Conservation (phyloP, 2,797 vertebrate species). For the Babyrousa celebensis region DNA sequence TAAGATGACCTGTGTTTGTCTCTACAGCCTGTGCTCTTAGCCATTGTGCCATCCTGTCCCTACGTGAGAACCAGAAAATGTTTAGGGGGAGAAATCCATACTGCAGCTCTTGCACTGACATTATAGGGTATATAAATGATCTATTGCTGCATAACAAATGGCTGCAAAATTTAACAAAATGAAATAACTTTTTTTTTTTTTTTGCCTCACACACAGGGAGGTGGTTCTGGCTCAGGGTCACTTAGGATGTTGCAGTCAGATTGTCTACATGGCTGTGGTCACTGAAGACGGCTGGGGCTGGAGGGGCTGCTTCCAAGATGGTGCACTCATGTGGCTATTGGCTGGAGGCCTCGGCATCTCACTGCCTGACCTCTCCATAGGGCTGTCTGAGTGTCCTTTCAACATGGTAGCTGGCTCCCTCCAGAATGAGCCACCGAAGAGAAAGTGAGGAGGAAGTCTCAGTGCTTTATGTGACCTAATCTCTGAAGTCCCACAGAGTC, state of each 20-base stretch:
- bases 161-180: neutral
- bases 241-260: neutral
- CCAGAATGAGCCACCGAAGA: neutral
- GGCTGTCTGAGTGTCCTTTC: neutral
- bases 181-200: too few species aligned
- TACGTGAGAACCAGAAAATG: neutral
- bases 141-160: neutral
- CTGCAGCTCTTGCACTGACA: neutral
- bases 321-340: neutral
- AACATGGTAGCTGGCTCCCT: neutral
- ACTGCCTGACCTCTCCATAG: neutral
- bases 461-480: neutral
- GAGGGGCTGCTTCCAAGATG: neutral
- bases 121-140: neutral
- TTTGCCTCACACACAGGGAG: neutral
- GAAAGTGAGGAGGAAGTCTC: neutral
- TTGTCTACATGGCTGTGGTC: rapidly evolving
- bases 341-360: neutral
- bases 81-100: neutral
- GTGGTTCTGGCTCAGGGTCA: neutral
- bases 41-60: neutral
- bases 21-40: neutral
- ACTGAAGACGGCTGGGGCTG: neutral
- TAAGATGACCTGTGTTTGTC: neutral
- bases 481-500: neutral